phyloP scores from a whole-genome alignment of 2,797 vertebrate genomes.

The Astyanax mexicanus region DNA sequence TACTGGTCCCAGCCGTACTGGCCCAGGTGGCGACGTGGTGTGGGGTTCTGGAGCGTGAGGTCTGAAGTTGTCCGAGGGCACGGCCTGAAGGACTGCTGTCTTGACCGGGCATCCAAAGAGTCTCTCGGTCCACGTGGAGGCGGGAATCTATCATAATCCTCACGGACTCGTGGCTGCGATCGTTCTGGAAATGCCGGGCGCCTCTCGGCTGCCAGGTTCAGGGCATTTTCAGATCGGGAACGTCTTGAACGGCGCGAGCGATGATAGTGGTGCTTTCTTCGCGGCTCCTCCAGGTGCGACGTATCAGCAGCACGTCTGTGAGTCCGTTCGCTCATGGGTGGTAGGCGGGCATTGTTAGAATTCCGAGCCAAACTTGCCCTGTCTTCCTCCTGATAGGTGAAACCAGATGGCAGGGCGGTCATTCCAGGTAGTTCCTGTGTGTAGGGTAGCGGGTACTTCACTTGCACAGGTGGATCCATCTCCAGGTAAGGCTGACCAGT shows the following conservation, averaged over 20 bases:
- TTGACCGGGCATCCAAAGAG: constrained; percentile 76
- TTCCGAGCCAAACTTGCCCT: constrained; percentile 81
- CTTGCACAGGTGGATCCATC: constrained; percentile 82
- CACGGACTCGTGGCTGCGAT: constrained; percentile 82
- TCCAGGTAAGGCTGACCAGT: constrained; percentile 90
- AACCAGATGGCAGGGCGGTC: constrained; percentile 85
- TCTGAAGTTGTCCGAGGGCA: constrained; percentile 97
- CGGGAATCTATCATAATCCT: constrained; percentile 92
- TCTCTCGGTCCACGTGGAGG: constrained; percentile 85
- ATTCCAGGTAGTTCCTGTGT: constrained; percentile 78
- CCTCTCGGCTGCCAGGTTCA: constrained; percentile 90
- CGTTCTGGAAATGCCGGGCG: constrained; percentile 84
- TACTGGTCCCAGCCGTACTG: constrained; percentile 87
- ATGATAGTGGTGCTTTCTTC: constrained; percentile 86
- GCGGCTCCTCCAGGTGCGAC: constrained; percentile 82
- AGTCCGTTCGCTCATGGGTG: constrained; percentile 89
- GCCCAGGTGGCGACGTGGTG: constrained; percentile 77
- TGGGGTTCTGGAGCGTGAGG: constrained; percentile 93
- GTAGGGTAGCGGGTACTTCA: constrained; percentile 84
- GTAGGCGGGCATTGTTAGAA: constrained; percentile 80
- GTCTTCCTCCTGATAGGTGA: constrained; percentile 89
- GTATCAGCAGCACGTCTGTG: constrained; percentile 74
- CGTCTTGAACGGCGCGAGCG: constrained; percentile 87
- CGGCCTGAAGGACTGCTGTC: constrained; percentile 86
- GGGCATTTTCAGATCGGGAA: constrained; percentile 95